Conservation (phyloP, 2,113 vertebrate genomes). For the Notothenia coriiceps region DNA sequence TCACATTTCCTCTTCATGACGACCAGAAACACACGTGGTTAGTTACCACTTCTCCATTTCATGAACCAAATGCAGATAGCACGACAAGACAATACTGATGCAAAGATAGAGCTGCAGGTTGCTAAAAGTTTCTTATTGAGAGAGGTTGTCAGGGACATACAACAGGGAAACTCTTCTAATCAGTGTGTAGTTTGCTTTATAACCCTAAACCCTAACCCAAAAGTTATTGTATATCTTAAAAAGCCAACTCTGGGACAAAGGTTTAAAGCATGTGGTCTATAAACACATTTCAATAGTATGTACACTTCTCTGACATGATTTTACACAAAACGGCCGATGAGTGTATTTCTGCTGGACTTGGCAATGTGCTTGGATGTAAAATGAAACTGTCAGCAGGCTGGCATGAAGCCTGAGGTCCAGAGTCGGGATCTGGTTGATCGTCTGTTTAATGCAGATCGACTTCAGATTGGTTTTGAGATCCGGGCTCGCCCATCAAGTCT, state of each 20-base stretch:
- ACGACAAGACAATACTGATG: neutral
- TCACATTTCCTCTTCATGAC: neutral
- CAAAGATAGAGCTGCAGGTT: neutral
- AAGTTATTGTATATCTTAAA: neutral
- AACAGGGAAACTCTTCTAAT: too few relatives aligned
- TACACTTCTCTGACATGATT: neutral
- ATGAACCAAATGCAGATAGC: neutral
- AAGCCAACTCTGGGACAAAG: neutral
- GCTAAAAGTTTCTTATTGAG: too few relatives aligned
- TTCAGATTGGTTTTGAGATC: neutral
- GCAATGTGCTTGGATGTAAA: neutral
- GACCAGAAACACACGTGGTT: neutral
- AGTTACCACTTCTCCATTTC: neutral
- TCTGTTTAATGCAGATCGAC: conserved; percentile 10
- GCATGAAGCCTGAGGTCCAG: conserved; percentile 1
- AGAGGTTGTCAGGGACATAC: too few relatives aligned
- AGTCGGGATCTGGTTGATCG: conserved; percentile 3
- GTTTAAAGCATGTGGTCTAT: neutral
- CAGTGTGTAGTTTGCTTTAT: too few relatives aligned
- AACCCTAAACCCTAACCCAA: neutral
- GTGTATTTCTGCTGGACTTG: neutral
- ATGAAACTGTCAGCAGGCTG: conserved; percentile 2
- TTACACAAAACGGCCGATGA: neutral
- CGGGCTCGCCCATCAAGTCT: neutral
- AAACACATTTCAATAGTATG: neutral